Evolutionary conservation across 2,888 invertebrate species (phyloP).

Genomic region (Matsumyia berberina): DNA sequence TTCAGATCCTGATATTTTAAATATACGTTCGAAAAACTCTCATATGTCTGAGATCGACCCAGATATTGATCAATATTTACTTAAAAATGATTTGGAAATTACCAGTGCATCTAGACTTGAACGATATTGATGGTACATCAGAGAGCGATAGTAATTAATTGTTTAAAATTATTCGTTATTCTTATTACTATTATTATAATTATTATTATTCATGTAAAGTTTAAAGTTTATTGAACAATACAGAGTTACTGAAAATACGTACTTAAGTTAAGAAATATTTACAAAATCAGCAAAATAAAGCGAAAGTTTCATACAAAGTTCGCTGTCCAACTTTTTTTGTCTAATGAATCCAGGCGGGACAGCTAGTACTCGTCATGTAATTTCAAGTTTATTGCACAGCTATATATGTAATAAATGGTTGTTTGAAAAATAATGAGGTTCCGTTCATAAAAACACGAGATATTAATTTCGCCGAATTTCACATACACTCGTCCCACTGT

Average conservation of each 20-base stretch:
- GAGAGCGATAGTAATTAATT: slow-evolving; percentile 5
- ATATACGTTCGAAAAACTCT: slow-evolving; percentile 5
- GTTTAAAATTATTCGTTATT: neutral
- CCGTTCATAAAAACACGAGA: neutral
- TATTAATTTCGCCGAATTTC: slow-evolving; percentile 5
- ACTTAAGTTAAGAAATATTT: slow-evolving; percentile 3
- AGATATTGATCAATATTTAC: slow-evolving; percentile 3
- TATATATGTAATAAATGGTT: no score
- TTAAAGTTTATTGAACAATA: no score
- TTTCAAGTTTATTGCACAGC: neutral
- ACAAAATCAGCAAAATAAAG: neutral
- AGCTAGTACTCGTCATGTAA: neutral
- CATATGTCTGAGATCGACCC: slow-evolving; percentile 12
- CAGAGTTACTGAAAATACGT: neutral
- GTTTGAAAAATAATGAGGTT: neutral
- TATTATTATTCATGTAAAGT: no score
- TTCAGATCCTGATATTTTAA: slow-evolving; percentile 21
- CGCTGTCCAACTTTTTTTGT: neutral
- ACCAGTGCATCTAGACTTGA: slow-evolving; percentile 1
- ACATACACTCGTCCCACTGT: neutral
- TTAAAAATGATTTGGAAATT: slow-evolving; percentile 4
- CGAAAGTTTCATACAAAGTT: neutral
- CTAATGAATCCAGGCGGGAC: neutral
- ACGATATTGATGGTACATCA: slow-evolving; percentile 1
- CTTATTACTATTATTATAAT: no score